Evolutionary conservation across 2,113 vertebrate genomes (phyloP).

Genomic region (Chascanopsetta lugubris): DNA sequence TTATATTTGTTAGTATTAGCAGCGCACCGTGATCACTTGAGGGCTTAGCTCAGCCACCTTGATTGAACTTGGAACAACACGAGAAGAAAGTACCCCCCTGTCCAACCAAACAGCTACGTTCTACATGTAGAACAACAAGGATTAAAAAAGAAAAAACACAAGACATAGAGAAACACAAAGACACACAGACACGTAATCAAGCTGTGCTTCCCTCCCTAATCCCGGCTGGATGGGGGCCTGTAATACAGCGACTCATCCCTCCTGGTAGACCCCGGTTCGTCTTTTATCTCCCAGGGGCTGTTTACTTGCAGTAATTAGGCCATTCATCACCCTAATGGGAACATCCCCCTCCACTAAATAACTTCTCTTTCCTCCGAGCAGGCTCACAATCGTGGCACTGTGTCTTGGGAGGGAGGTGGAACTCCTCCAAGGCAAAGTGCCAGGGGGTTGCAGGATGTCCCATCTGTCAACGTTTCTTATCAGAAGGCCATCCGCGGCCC

Average conservation of each 20-base stretch:
- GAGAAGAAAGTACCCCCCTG: no score
- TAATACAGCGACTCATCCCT: slow-evolving; percentile 58
- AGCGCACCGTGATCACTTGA: no score
- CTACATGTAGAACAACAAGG: slow-evolving; percentile 13
- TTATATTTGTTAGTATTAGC: no score
- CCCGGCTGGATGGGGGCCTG: slow-evolving; percentile 53
- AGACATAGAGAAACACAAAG: slow-evolving; percentile 19
- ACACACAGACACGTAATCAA: slow-evolving; percentile 28
- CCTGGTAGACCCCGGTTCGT: slow-evolving; percentile 57
- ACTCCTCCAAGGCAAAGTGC: slow-evolving; percentile 40
- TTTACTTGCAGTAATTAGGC: slow-evolving; percentile 79
- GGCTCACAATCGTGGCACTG: slow-evolving; percentile 53
- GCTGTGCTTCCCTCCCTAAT: slow-evolving; percentile 43
- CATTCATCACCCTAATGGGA: slow-evolving; percentile 81
- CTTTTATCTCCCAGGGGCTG: slow-evolving; percentile 73
- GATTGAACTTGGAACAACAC: background rate
- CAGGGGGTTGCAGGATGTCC: slow-evolving; percentile 37
- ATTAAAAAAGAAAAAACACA: no score
- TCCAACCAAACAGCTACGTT: background rate
- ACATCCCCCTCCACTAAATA: slow-evolving; percentile 73
- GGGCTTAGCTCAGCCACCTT: background rate
- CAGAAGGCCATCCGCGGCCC: slow-evolving; percentile 26
- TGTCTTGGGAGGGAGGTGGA: slow-evolving; percentile 45
- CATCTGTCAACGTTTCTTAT: slow-evolving; percentile 68
- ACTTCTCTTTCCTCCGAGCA: slow-evolving; percentile 52